Evolutionary conservation across 1,140 invertebrate genomes (phyloP).

Genomic region (Elysia chlorotica): DNA sequence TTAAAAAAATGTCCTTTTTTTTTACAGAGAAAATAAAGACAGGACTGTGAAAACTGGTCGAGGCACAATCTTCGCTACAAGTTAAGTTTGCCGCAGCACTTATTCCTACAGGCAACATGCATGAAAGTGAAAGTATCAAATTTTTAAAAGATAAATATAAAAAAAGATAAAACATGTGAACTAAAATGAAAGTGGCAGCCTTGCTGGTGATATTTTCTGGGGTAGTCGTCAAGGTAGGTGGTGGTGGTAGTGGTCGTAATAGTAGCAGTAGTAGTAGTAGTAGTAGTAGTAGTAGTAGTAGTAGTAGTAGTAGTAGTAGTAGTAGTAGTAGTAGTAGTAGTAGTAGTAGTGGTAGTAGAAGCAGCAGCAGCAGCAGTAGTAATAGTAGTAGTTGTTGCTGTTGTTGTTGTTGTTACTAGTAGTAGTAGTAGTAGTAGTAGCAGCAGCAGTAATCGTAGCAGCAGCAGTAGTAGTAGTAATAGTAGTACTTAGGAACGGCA

Average conservation of each 20-base stretch:
- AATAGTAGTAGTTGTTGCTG: not conserved
- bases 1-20: too few species aligned
- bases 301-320: not conserved
- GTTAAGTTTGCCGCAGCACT: too few species aligned
- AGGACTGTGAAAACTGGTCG: too few species aligned
- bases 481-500: not conserved
- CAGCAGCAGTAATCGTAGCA: not conserved
- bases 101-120: too few species aligned
- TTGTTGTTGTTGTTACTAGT: not conserved
- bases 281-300: not conserved
- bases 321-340: not conserved
- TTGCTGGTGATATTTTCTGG: too few species aligned
- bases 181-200: too few species aligned
- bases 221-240: too few species aligned
- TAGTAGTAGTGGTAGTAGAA: not conserved
- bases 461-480: not conserved
- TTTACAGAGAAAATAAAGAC: too few species aligned
- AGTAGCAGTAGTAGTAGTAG: not conserved
- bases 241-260: not conserved
- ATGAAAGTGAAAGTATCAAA: too few species aligned
- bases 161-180: too few species aligned
- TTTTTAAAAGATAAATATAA: too few species aligned
- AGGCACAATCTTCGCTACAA: too few species aligned
- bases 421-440: not conserved
- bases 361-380: not conserved